Evolutionary conservation across 1,140 invertebrate genomes (phyloP), one percentile per base, ranked within the genome.

Genomic region (Aphaenogaster floridana): DNA sequence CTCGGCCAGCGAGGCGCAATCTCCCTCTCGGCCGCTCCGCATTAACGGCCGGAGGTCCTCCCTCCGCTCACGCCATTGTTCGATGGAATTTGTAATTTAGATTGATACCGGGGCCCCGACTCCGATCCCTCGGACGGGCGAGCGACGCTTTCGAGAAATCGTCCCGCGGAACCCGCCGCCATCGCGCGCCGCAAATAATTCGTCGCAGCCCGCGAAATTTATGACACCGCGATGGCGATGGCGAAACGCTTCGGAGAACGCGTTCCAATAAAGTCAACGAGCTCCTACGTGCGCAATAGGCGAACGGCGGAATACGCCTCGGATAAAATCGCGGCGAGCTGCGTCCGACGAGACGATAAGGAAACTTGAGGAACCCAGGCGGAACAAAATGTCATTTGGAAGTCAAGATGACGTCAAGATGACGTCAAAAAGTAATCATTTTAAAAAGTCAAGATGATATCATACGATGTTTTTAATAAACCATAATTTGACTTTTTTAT

Each of bases 11-110:
- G 59, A 77, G 77, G 77, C 61, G 64, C 48, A 87, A 86, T 86
- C 88, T 89, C 84, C 34, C 84, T 84, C 59, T 74, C 34, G 61
- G 28, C 64, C 63, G 63, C 59, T 42, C 54, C 54, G 83, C 78
- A 86, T 90, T 89, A 90, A 90, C 80, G 79, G 54, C 81, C 77
- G 54, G 61, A 72, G 71, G 77, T 61, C 81, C 92, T 89, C 76
- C 45, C 69, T 42, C 63, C 69, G 42, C 79, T 77, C 80, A 39
- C 42, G 28, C 81, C 57, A 94, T 94, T 94, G 94, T 94, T 89
- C 93, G 90, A 90, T 94, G 93, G 94, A 94, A 94, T 94, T 94
- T 94, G 91, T 94, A 94, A 94, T 94, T 94, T 94, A 94, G 94
- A 94, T 94, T 94, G 94, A 94, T 94, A 94, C 93, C 69, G 68